Conservation (phyloP, 2,797 vertebrate genomes). For the Telmatherina bonti region DNA sequence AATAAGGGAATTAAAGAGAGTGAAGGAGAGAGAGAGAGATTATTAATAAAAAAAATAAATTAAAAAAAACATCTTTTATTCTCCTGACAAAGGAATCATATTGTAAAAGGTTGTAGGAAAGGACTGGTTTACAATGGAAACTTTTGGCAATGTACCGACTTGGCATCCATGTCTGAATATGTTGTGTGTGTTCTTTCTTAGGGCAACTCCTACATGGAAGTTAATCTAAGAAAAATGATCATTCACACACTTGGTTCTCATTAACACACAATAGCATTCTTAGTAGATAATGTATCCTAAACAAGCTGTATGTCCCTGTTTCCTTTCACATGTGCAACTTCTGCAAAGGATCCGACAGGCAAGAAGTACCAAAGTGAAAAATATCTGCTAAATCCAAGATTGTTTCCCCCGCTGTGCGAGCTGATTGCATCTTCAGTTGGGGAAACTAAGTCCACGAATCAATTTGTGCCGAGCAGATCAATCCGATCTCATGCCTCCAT, state of each 20-base stretch:
- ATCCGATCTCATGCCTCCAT: conserved; percentile 33
- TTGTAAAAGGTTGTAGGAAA: conserved; percentile 62
- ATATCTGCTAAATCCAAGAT: conserved; percentile 61
- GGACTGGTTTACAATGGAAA: conserved; percentile 27
- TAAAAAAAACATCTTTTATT: background rate
- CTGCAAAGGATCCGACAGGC: conserved; percentile 41
- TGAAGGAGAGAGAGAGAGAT: conserved; percentile 1
- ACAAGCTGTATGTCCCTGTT: conserved; percentile 7
- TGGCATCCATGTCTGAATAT: conserved; percentile 4
- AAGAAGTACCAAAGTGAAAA: conserved; percentile 43
- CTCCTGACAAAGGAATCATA: conserved; percentile 49
- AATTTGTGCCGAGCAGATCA: conserved; percentile 56
- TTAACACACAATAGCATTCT: conserved; percentile 16
- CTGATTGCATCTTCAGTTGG: conserved; percentile 62
- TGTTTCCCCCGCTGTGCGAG: conserved; percentile 53
- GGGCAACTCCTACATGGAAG: conserved; percentile 29
- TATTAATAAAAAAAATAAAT: conserved; percentile 4
- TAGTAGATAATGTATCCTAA: conserved; percentile 24
- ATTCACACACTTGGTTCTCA: conserved; percentile 24
- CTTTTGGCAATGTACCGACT: conserved; percentile 39
- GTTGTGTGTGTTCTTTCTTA: conserved; percentile 5
- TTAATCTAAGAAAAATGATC: conserved; percentile 42
- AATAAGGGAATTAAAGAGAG: too few relatives aligned
- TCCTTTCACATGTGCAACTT: conserved; percentile 26
- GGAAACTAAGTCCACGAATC: conserved; percentile 68